Conservation (phyloP, 1,140 invertebrate genomes). For the Diprion similis region DNA sequence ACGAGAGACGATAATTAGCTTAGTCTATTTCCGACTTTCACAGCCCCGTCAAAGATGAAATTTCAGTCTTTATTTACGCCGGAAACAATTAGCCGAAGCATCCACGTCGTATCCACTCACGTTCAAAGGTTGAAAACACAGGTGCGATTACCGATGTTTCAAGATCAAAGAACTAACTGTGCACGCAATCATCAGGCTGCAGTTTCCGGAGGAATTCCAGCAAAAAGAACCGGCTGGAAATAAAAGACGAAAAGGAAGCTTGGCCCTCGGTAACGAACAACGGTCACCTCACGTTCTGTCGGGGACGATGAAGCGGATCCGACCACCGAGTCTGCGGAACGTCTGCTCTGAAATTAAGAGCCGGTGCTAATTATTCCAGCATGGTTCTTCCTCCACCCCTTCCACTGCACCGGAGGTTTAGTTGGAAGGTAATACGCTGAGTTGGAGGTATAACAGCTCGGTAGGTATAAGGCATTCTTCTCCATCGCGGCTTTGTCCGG, state of each 20-base stretch:
- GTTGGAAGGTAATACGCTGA: too few species aligned
- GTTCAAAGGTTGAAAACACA: constrained; percentile 19
- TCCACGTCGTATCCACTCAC: constrained; percentile 14
- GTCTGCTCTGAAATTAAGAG: neutral
- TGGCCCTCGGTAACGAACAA: too few species aligned
- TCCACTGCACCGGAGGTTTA: neutral
- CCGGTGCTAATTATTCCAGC: neutral
- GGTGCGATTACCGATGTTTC: too few species aligned
- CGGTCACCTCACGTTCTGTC: neutral
- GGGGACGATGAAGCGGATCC: neutral
- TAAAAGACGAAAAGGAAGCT: too few species aligned
- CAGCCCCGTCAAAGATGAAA: neutral
- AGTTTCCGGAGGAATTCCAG: too few species aligned
- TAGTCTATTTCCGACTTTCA: neutral
- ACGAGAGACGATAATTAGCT: too few species aligned
- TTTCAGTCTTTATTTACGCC: neutral
- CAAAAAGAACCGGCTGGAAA: too few species aligned
- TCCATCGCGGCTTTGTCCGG: neutral
- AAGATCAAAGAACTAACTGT: too few species aligned
- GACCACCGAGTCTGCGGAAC: neutral
- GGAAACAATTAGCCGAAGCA: constrained; percentile 12
- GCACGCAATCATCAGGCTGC: too few species aligned
- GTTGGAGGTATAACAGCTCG: neutral
- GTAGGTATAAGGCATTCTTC: neutral
- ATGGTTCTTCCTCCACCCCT: neutral